Evolutionary conservation across 2,888 invertebrate genomes (phyloP).

Genomic region (Erpobdella octoculata): DNA sequence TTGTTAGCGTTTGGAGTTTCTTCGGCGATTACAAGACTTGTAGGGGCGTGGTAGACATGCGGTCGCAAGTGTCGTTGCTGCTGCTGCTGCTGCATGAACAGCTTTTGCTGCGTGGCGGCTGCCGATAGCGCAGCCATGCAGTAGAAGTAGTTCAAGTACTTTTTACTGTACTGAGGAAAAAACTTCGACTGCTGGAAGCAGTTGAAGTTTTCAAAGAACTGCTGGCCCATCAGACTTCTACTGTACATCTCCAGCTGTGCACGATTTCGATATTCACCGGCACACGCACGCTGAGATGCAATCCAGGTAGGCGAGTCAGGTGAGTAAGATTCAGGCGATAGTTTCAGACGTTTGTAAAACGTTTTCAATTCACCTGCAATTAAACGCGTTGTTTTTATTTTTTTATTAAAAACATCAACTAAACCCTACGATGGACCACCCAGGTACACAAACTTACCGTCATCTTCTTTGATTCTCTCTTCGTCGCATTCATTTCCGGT

Average conservation of each 20-base stretch:
- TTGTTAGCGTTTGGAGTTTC: not conserved
- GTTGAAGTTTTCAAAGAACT: not conserved
- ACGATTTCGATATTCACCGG: too few species aligned
- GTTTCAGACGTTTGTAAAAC: not conserved
- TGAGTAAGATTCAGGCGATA: not conserved
- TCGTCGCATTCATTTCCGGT: constrained; percentile 3
- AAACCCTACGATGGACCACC: too few species aligned
- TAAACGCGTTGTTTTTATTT: not conserved
- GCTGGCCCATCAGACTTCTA: too few species aligned
- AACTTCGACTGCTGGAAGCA: not conserved
- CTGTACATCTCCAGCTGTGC: too few species aligned
- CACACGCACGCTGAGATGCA: too few species aligned
- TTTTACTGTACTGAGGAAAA: not conserved
- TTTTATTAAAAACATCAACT: too few species aligned
- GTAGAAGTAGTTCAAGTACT: not conserved
- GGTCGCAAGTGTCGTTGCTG: not conserved
- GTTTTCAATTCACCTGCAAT: not conserved
- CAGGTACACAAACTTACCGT: too few species aligned
- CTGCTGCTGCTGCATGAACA: not conserved
- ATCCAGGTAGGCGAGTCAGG: too few species aligned
- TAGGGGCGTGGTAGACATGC: not conserved
- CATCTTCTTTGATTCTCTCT: too few species aligned
- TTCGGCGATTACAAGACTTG: not conserved
- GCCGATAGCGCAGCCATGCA: not conserved
- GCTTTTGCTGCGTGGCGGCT: not conserved